phyloP scores from a whole-genome alignment of 2,113 vertebrate species.

The Elephas maximus region DNA sequence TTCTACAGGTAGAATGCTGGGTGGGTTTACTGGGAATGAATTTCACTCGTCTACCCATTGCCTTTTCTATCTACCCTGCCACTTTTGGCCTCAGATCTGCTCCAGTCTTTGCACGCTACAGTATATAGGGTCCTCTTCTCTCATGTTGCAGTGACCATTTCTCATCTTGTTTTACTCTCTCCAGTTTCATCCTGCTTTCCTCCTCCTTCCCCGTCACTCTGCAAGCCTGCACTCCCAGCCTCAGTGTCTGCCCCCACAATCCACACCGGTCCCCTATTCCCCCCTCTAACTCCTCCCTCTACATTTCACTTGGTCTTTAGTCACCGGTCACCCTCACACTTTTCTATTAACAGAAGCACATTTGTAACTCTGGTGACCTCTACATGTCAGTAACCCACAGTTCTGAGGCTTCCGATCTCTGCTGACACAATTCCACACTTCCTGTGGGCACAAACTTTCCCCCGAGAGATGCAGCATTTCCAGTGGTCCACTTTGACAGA shows the following conservation, averaged over 20 bases:
- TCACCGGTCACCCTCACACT: slow-evolving; percentile 71
- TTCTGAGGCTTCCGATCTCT: not conserved
- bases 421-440: not conserved
- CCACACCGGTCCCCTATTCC: not conserved
- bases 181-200: not conserved
- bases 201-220: not conserved
- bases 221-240: not conserved
- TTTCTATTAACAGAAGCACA: slow-evolving; percentile 76
- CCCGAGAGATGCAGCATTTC: not conserved
- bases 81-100: not conserved
- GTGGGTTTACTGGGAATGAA: not conserved
- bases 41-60: not conserved
- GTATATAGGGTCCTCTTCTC: not conserved
- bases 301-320: slow-evolving; percentile 67
- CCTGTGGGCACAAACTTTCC: not conserved
- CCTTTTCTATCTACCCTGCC: not conserved
- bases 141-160: not conserved
- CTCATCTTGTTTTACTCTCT: not conserved
- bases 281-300: slow-evolving; percentile 73
- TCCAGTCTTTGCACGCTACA: not conserved
- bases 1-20: slow-evolving; percentile 22
- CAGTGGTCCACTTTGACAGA: not conserved
- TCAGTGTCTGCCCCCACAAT: not conserved
- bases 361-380: slow-evolving; percentile 53
- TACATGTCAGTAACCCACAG: slow-evolving; percentile 16